phyloP scores from a whole-genome alignment of 2,797 vertebrate genomes.

The Echiichthys vipera region DNA sequence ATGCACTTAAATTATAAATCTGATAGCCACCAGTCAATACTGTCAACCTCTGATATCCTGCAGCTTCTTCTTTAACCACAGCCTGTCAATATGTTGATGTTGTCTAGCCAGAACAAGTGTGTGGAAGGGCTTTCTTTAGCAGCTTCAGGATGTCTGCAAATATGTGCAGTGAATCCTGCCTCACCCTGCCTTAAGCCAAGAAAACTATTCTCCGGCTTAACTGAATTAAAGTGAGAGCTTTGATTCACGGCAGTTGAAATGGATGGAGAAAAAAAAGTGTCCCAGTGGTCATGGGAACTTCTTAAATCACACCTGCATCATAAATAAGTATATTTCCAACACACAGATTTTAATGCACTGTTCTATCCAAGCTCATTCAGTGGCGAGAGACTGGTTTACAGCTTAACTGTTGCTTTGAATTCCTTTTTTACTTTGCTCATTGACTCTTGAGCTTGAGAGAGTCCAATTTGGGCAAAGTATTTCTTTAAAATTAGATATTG shows the following conservation, averaged over 20 bases:
- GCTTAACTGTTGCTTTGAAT: neutral
- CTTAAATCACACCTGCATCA: neutral
- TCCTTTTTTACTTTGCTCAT: neutral
- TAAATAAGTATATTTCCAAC: neutral
- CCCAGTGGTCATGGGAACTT: neutral
- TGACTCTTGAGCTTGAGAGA: neutral
- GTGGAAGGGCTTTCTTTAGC: neutral
- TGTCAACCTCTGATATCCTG: constrained; percentile 1
- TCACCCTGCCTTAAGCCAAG: neutral
- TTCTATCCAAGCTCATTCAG: neutral
- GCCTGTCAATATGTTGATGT: constrained; percentile 9
- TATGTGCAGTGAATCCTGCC: neutral
- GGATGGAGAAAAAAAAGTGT: neutral
- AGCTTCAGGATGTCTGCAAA: constrained; percentile 5
- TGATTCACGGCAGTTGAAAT: neutral
- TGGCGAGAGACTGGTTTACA: neutral
- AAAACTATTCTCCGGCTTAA: neutral
- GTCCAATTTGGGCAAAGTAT: neutral
- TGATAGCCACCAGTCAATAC: constrained; percentile 10
- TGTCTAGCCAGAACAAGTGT: neutral
- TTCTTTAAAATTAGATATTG: neutral
- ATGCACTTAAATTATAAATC: constrained; percentile 33
- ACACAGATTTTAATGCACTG: neutral
- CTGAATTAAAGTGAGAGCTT: neutral
- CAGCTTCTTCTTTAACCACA: constrained; percentile 18